Evolutionary conservation across 1,140 invertebrate genomes (phyloP).

Genomic region (Drosophila ananassae): DNA sequence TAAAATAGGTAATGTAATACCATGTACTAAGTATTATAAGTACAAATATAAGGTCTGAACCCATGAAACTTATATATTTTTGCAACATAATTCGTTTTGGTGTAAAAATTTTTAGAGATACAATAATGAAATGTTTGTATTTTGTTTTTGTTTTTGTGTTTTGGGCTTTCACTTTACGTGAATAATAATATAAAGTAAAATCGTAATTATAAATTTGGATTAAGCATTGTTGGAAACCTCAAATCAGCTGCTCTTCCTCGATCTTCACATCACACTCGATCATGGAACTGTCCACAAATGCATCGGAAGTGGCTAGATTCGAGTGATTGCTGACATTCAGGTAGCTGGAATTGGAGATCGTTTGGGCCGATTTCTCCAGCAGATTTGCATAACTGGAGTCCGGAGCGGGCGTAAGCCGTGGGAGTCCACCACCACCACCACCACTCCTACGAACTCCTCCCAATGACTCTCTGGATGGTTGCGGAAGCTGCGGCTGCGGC

Average conservation of each 20-base stretch:
- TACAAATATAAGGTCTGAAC: not conserved
- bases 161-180: not conserved
- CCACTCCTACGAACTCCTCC: not conserved
- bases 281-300: constrained; percentile 37
- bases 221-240: not conserved
- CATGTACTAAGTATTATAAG: not conserved
- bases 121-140: not conserved
- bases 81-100: not conserved
- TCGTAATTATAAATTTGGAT: constrained; percentile 36
- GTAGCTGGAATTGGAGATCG: constrained; percentile 10
- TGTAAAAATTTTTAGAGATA: not conserved
- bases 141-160: not conserved
- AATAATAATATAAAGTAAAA: constrained; percentile 7
- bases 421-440: constrained; percentile 5
- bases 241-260: constrained; percentile 61
- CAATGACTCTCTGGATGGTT: not conserved
- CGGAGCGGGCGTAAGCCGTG: constrained; percentile 43
- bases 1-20: not conserved
- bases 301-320: constrained; percentile 8
- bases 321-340: constrained; percentile 4
- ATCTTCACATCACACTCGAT: constrained; percentile 73
- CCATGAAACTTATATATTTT: not conserved
- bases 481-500: not conserved
- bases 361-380: not conserved
- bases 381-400: constrained; percentile 1